phyloP scores from a whole-genome alignment of 2,888 invertebrate species.

The Andrena minutula region DNA sequence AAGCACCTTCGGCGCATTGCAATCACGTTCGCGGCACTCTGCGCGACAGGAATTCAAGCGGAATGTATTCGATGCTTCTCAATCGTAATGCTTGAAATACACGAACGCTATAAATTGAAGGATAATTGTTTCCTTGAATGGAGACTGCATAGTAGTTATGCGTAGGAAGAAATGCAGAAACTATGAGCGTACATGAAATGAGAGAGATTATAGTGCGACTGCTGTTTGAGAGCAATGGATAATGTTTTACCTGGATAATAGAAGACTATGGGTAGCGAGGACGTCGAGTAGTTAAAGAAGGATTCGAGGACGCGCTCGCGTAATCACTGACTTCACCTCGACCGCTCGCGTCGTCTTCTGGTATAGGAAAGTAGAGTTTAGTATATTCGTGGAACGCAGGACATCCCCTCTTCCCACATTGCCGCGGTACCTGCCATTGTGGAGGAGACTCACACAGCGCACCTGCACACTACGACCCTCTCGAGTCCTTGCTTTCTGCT shows the following conservation, averaged over 20 bases:
- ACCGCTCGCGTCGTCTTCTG: constrained; percentile 50
- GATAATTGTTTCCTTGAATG: neutral
- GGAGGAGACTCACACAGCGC: constrained; percentile 44
- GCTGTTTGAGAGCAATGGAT: constrained; percentile 4
- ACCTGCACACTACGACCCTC: constrained; percentile 35
- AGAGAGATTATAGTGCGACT: neutral
- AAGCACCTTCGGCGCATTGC: constrained; percentile 15
- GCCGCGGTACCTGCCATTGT: constrained; percentile 29
- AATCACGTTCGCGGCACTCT: constrained; percentile 9
- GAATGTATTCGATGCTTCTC: neutral
- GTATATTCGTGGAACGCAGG: constrained; percentile 62
- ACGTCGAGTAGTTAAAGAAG: constrained; percentile 32
- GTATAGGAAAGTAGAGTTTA: constrained; percentile 61
- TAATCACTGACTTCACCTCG: constrained; percentile 57
- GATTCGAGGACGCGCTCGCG: constrained; percentile 60
- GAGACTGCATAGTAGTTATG: neutral
- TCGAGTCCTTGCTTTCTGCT: constrained; percentile 50
- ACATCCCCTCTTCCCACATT: constrained; percentile 60
- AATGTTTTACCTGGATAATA: constrained; percentile 41
- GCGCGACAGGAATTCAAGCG: neutral
- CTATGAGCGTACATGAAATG: neutral
- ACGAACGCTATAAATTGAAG: neutral
- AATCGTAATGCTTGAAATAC: neutral
- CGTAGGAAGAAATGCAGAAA: neutral
- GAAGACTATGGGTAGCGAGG: constrained; percentile 19